Evolutionary conservation across 2,888 invertebrate species (phyloP).

Genomic region (Andrena fulva): DNA sequence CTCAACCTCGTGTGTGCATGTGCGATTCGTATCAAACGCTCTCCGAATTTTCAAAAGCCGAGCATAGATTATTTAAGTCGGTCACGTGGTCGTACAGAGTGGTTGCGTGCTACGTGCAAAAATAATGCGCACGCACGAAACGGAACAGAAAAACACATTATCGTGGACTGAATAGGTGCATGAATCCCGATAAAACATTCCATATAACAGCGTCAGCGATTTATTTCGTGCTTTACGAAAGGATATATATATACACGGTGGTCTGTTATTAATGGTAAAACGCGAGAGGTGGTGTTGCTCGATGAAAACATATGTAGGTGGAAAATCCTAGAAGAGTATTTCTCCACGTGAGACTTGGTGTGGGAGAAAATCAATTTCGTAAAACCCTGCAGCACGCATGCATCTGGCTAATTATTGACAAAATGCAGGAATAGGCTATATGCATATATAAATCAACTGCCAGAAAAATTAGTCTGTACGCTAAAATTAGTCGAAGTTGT

Average conservation of each 20-base stretch:
- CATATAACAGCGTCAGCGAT: not conserved
- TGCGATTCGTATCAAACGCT: slow-evolving; percentile 20
- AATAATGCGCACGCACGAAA: slow-evolving; percentile 9
- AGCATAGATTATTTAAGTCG: slow-evolving; percentile 22
- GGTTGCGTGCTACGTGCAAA: not conserved
- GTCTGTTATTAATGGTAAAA: not conserved
- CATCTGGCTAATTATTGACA: too few relatives aligned
- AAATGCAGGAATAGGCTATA: too few relatives aligned
- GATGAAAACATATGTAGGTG: too few relatives aligned
- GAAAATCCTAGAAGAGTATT: too few relatives aligned
- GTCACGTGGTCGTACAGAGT: not conserved
- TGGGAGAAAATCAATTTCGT: too few relatives aligned
- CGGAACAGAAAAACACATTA: slow-evolving; percentile 1
- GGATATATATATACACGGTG: not conserved
- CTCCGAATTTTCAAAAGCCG: slow-evolving; percentile 17
- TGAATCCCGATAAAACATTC: slow-evolving; percentile 12
- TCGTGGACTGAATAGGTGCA: not conserved
- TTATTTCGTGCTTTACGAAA: not conserved
- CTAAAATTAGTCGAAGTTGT: too few relatives aligned
- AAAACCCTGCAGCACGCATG: too few relatives aligned
- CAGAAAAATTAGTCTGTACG: too few relatives aligned
- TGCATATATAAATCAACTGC: too few relatives aligned
- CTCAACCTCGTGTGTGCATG: not conserved
- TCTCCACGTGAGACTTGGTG: too few relatives aligned
- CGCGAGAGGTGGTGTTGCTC: not conserved